Evolutionary conservation across 2,113 vertebrate species (phyloP).

Genomic region (Ascaphus truei): DNA sequence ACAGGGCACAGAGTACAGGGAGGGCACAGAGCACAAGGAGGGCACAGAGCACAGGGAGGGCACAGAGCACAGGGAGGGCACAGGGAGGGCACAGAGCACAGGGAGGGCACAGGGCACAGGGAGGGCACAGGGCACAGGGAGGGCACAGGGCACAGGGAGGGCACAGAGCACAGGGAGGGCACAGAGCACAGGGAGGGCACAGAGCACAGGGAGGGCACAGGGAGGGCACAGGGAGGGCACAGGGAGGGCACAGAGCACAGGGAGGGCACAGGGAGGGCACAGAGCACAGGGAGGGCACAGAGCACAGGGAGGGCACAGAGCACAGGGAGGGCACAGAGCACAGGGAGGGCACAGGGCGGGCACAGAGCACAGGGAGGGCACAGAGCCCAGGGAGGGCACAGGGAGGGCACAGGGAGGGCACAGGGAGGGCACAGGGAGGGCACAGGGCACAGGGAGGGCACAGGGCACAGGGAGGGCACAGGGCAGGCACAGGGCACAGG

Average conservation of each 20-base stretch:
- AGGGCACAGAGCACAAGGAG: not conserved
- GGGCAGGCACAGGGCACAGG: too few species aligned
- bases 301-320: not conserved
- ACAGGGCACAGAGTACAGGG: not conserved
- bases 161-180: too few species aligned
- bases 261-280: too few species aligned
- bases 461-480: not conserved
- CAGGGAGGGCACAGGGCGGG: too few species aligned
- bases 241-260: too few species aligned
- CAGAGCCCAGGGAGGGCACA: not conserved
- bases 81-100: not conserved
- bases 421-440: not conserved
- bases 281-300: not conserved
- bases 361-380: not conserved
- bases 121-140: too few species aligned
- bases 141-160: not conserved
- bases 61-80: too few species aligned
- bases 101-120: not conserved
- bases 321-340: too few species aligned
- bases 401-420: too few species aligned
- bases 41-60: not conserved
- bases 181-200: not conserved
- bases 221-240: too few species aligned
- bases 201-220: not conserved
- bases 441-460: not conserved